These are phyloP conservation scores for Coenonympha glycerion DNA, from an alignment of 2,888 invertebrate genomes.

Conservation along the genomic window DNA sequence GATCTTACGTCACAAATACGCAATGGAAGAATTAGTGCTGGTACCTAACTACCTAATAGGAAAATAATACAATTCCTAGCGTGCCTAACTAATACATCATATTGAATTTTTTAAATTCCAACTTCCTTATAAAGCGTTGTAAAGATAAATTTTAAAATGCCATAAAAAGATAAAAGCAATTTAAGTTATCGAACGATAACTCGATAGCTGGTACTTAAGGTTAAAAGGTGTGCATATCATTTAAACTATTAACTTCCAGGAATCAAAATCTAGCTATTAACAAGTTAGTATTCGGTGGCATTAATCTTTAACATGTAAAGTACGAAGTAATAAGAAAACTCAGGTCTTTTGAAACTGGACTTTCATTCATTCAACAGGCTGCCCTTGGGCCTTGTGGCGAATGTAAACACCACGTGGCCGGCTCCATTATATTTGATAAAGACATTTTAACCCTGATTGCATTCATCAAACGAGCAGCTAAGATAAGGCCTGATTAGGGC, in stretches of 20 bases:
- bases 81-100: too few species aligned
- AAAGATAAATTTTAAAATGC: not conserved
- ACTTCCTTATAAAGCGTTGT: not conserved
- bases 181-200: not conserved
- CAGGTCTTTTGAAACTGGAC: slow-evolving; percentile 44
- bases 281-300: not conserved
- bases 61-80: too few species aligned
- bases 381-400: slow-evolving; percentile 62
- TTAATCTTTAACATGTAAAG: slow-evolving; percentile 8
- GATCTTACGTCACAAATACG: not conserved
- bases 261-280: slow-evolving; percentile 9
- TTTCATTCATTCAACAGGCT: slow-evolving; percentile 37
- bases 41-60: too few species aligned
- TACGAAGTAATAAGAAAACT: slow-evolving; percentile 38
- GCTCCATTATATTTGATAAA: slow-evolving; percentile 62
- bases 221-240: not conserved
- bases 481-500: too few species aligned
- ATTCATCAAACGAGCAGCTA: not conserved
- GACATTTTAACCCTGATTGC: slow-evolving; percentile 16
- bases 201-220: not conserved
- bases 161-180: not conserved
- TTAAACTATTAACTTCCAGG: slow-evolving; percentile 16
- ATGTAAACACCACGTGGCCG: slow-evolving; percentile 67
- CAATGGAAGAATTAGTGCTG: not conserved
- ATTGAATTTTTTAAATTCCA: not conserved